phyloP scores from a whole-genome alignment of 1,140 invertebrate species.

The Pseudomyrmex cubaensis region DNA sequence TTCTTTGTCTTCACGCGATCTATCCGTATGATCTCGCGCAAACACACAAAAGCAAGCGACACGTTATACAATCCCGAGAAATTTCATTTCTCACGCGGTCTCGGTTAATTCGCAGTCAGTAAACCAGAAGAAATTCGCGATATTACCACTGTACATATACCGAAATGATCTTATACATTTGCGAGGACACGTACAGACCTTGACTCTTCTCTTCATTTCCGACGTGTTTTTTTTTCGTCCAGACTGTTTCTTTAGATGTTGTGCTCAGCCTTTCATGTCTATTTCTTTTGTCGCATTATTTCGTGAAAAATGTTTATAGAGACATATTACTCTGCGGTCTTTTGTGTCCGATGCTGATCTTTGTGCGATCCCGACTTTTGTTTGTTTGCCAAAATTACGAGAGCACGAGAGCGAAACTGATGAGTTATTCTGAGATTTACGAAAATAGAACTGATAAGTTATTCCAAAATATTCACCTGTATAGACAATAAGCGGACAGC shows the following conservation, averaged over 20 bases:
- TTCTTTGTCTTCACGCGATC: background rate
- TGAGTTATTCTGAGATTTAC: no score
- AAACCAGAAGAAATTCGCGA: no score
- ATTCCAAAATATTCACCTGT: no score
- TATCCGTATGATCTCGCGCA: background rate
- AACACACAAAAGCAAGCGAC: background rate
- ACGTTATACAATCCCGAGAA: background rate
- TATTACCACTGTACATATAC: no score
- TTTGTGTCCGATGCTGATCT: background rate
- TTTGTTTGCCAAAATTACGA: no score
- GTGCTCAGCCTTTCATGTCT: background rate
- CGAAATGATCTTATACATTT: no score
- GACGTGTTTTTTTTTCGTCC: background rate
- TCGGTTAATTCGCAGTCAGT: background rate
- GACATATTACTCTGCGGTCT: slow-evolving; percentile 8
- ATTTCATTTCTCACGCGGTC: background rate
- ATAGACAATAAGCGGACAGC: no score
- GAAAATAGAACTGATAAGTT: no score
- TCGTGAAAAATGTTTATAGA: background rate
- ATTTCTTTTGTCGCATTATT: background rate
- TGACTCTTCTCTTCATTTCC: background rate
- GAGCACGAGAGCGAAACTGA: no score
- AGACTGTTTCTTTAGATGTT: background rate
- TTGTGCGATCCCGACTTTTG: background rate
- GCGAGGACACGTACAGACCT: background rate